Conservation (phyloP, 2,888 invertebrate genomes). For the Vesta saturnalis region DNA sequence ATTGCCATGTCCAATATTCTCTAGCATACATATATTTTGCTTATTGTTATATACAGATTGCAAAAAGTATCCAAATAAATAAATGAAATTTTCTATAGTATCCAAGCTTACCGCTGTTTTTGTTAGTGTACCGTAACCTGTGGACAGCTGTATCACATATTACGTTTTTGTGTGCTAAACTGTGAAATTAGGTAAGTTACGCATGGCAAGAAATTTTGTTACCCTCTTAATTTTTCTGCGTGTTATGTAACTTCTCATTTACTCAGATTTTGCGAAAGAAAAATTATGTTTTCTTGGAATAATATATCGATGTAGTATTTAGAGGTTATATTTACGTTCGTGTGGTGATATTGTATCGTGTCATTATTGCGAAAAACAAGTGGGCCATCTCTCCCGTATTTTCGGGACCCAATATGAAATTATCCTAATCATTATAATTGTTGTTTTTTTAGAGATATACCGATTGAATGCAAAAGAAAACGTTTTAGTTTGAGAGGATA, state of each 20-base stretch:
- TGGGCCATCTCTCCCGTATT: background rate
- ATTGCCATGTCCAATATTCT: too few relatives aligned
- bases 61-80: too few relatives aligned
- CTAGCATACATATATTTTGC: too few relatives aligned
- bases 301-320: background rate
- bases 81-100: too few relatives aligned
- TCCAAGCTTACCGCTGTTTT: background rate
- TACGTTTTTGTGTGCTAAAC: background rate
- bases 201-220: background rate
- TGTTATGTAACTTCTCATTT: constrained; percentile 3
- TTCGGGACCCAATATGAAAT: background rate
- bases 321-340: too few relatives aligned
- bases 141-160: background rate
- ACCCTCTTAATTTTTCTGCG: background rate
- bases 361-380: background rate
- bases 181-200: background rate
- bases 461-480: background rate
- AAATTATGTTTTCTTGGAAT: background rate
- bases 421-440: too few relatives aligned
- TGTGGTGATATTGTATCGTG: too few relatives aligned
- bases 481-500: background rate
- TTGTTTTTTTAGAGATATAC: background rate
- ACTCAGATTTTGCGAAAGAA: background rate
- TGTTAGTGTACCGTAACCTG: background rate
- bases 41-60: too few relatives aligned